Evolutionary conservation across 2,888 invertebrate genomes (phyloP).

Genomic region (Cistogaster globosa): DNA sequence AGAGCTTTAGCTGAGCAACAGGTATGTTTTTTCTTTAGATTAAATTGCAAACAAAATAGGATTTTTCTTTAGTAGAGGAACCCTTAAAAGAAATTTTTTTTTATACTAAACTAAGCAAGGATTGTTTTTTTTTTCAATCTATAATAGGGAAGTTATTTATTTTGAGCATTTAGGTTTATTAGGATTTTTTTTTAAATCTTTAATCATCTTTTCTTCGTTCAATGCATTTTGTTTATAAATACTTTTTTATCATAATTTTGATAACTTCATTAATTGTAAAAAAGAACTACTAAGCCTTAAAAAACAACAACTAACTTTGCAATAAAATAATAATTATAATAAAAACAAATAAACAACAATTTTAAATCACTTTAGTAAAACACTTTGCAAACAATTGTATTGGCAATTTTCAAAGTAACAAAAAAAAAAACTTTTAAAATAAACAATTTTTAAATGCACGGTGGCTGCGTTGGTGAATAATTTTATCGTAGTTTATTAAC

Average conservation of each 20-base stretch:
- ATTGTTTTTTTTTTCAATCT: background rate
- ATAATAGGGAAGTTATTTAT: background rate
- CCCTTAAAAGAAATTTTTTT: slow-evolving; percentile 48
- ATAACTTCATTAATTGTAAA: slow-evolving; percentile 23
- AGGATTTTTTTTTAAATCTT: slow-evolving; percentile 25
- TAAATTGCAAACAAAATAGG: slow-evolving; percentile 21
- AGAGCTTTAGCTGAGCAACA: slow-evolving; percentile 92
- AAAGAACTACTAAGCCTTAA: background rate
- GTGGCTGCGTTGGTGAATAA: slow-evolving; percentile 77
- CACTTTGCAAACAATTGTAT: slow-evolving; percentile 4
- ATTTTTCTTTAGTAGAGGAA: slow-evolving; percentile 6
- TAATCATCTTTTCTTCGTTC: slow-evolving; percentile 5
- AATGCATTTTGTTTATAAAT: slow-evolving; percentile 48
- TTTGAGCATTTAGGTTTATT: slow-evolving; percentile 3
- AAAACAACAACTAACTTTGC: slow-evolving; percentile 44
- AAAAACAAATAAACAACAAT: no score
- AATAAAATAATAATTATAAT: background rate
- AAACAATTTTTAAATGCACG: slow-evolving; percentile 75
- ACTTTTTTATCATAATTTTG: background rate
- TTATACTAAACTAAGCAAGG: background rate
- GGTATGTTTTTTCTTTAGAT: slow-evolving; percentile 85
- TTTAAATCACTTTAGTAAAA: slow-evolving; percentile 16
- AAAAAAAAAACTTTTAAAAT: background rate
- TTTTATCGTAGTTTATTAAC: slow-evolving; percentile 2
- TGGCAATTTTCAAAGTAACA: background rate